Evolutionary conservation across 2,113 vertebrate species (phyloP), one percentile per base, ranked within the genome.

Genomic region (Thunnus maccoyii): DNA sequence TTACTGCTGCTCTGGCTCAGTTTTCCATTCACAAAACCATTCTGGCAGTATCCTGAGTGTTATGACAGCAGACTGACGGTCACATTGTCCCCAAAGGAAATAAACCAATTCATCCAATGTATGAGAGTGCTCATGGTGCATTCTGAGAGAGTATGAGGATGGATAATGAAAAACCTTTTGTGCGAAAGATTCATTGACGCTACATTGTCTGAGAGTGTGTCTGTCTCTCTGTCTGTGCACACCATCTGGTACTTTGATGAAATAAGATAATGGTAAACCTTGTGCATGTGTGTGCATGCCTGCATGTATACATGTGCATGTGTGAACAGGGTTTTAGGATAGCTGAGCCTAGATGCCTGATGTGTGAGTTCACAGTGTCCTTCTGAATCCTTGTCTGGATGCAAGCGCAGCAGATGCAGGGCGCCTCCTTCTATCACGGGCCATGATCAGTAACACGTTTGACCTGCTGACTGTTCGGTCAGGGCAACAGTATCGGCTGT

Each of bases 381-480:
- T 91, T 91, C 79, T 67, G 56, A 84, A 89, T 89, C 81, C 86
- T 86, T 84, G 78, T 73, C 83, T 83, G 72, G 68, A 72, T 88
- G 87, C 89, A 86, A 87, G 85, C 78, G 5, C 92, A 93, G 93
- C 92, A 93, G 83, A 83, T 72, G 72, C 63, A 44, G 60, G 91
- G 83, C 82, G 79, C 85, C 89, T 77, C 47, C 47, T 62, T 76
- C 84, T 56, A 87, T 79, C 73, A 69, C 68, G 60, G 44, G 7
- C 61, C 18, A 15, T 81, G 86, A 92, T 94, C 93, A 92, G 82
- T 92, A 85, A 91, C 90, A 87, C 86, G 14, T 89, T 91, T 92
- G 88, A 90, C 88, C 88, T 88, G 85, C 85, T 80, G 70, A 71
- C 69, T 89, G 85, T 77, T 84, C 77, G 1, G 77, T 92, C 87